Conservation (phyloP, 2,113 vertebrate species). For the Tamias sibiricus region DNA sequence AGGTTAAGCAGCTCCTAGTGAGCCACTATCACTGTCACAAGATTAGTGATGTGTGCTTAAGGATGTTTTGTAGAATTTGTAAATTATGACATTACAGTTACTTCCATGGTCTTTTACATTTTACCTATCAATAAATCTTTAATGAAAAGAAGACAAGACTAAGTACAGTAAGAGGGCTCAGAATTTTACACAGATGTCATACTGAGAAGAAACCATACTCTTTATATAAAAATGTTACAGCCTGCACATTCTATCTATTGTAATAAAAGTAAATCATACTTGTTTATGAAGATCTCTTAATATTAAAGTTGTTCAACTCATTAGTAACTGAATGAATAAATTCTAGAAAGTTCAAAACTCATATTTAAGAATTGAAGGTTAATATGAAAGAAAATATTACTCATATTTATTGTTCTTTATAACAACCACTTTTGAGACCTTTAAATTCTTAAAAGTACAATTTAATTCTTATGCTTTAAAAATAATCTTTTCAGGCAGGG, state of each 20-base stretch:
- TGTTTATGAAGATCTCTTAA: not conserved
- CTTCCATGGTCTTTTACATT: not conserved
- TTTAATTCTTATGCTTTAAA: constrained; percentile 48
- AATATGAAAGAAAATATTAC: constrained; percentile 34
- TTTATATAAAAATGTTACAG: not conserved
- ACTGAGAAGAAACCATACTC: not conserved
- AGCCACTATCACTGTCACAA: not conserved
- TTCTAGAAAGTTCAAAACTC: constrained; percentile 27
- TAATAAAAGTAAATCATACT: constrained; percentile 4
- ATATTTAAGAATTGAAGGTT: constrained; percentile 48
- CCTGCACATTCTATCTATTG: not conserved
- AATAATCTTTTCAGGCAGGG: not conserved
- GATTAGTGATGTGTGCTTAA: not conserved
- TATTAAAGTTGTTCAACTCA: not conserved
- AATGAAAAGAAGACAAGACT: not conserved
- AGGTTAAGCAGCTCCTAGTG: too few relatives aligned
- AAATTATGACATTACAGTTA: not conserved
- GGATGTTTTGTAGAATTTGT: not conserved
- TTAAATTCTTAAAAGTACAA: not conserved
- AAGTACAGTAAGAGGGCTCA: not conserved
- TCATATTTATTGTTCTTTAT: not conserved
- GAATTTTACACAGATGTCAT: not conserved
- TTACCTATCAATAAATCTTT: not conserved
- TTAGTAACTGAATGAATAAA: not conserved
- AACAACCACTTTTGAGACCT: not conserved